Conservation (phyloP, 2,797 vertebrate genomes). For the Ptychadena robeensis region DNA sequence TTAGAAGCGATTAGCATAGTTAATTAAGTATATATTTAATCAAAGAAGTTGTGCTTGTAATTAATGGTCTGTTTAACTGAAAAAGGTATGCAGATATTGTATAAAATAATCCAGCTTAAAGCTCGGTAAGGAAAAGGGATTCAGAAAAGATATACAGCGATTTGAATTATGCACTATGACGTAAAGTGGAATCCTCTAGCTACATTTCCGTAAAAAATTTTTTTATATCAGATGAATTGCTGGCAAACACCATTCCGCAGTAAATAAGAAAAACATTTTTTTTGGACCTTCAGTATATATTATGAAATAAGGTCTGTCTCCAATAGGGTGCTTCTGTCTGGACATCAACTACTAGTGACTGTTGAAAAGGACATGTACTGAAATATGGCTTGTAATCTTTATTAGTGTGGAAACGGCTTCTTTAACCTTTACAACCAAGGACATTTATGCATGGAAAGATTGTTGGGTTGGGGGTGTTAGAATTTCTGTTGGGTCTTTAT, state of each 20-base stretch:
- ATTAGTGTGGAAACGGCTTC: too few species aligned
- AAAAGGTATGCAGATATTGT: slow-evolving; percentile 72
- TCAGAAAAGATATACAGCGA: slow-evolving; percentile 1
- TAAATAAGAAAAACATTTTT: neutral
- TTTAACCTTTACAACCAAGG: too few species aligned
- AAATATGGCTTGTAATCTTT: too few species aligned
- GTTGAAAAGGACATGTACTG: too few species aligned
- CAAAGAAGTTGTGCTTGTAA: slow-evolving; percentile 77
- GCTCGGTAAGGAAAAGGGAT: slow-evolving; percentile 54
- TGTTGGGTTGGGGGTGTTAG: too few species aligned
- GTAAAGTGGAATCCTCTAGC: neutral
- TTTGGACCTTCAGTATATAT: too few species aligned
- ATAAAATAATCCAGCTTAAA: slow-evolving; percentile 71
- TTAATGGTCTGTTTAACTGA: slow-evolving; percentile 79
- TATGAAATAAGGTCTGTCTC: too few species aligned
- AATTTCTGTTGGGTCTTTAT: too few species aligned
- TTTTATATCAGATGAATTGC: neutral
- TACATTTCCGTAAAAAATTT: neutral
- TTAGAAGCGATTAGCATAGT: slow-evolving; percentile 77
- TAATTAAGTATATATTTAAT: slow-evolving; percentile 83
- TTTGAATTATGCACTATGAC: neutral
- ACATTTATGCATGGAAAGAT: too few species aligned
- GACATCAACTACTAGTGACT: too few species aligned
- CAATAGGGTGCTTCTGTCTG: too few species aligned
- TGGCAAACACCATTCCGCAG: neutral